Evolutionary conservation across 2,797 vertebrate genomes (phyloP).

Genomic region (Galago senegalensis): DNA sequence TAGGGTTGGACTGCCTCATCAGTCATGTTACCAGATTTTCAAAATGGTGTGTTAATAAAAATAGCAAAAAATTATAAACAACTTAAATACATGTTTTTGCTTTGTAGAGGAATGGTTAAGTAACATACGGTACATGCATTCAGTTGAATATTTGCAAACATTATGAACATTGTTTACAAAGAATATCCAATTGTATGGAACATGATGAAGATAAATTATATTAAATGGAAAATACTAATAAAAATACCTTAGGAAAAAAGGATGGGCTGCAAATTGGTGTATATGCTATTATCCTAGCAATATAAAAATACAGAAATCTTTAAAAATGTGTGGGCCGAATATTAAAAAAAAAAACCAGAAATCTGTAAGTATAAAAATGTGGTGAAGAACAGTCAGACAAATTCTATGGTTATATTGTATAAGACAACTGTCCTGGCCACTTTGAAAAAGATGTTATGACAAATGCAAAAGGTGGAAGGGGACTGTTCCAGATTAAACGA

Average conservation of each 20-base stretch:
- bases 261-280: background rate
- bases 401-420: slow-evolving; percentile 7
- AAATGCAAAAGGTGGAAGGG: slow-evolving; percentile 25
- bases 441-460: slow-evolving; percentile 28
- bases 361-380: background rate
- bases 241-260: slow-evolving; percentile 8
- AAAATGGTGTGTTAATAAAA: slow-evolving; percentile 36
- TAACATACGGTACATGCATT: background rate
- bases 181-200: slow-evolving; percentile 2
- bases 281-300: background rate
- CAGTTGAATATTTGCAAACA: background rate
- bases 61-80: background rate
- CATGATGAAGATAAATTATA: background rate
- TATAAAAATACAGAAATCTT: slow-evolving; percentile 11
- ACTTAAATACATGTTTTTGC: background rate
- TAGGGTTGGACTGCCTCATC: background rate
- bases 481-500: background rate
- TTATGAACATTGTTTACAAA: background rate
- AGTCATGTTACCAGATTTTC: background rate
- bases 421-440: background rate
- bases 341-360: slow-evolving; percentile 20
- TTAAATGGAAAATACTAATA: slow-evolving; percentile 37
- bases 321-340: background rate
- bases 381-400: background rate
- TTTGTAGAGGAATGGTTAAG: background rate